Evolutionary conservation across 2,888 invertebrate species (phyloP).

Genomic region (Cylindroiulus punctatus): DNA sequence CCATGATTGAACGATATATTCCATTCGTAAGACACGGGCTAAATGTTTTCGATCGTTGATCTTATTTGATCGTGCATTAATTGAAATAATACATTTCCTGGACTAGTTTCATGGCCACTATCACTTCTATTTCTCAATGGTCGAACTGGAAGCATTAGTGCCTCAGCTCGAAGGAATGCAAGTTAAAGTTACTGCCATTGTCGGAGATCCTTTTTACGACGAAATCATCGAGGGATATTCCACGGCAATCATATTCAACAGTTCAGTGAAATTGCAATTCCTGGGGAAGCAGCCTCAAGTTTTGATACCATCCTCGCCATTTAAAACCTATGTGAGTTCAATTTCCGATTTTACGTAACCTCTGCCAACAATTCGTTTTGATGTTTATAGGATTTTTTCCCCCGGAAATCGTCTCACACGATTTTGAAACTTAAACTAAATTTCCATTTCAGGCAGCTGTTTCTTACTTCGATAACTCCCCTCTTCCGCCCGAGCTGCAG

Average conservation of each 20-base stretch:
- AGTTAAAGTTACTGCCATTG: constrained; percentile 83
- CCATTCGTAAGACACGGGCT: constrained; percentile 54
- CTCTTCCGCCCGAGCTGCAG: constrained; percentile 74
- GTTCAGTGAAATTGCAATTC: constrained; percentile 82
- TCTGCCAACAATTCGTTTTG: not conserved
- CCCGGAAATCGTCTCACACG: too few species aligned
- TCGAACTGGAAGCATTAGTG: constrained; percentile 77
- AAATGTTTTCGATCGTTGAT: not conserved
- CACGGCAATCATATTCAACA: constrained; percentile 86
- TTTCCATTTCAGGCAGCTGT: constrained; percentile 76
- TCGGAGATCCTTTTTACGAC: constrained; percentile 86
- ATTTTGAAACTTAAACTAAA: not conserved
- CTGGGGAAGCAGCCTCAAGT: constrained; percentile 91
- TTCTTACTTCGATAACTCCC: constrained; percentile 90
- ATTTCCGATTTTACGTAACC: not conserved
- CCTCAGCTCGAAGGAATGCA: constrained; percentile 80
- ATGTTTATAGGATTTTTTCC: too few species aligned
- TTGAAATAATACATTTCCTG: constrained; percentile 60
- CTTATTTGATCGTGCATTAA: not conserved
- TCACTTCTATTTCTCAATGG: constrained; percentile 85
- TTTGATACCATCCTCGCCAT: constrained; percentile 94
- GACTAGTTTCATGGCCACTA: constrained; percentile 86
- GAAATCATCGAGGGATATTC: constrained; percentile 88
- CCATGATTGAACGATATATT: constrained; percentile 55
- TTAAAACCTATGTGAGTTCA: constrained; percentile 79